phyloP scores from a whole-genome alignment of 2,797 vertebrate genomes.

The Labeo calbasu region DNA sequence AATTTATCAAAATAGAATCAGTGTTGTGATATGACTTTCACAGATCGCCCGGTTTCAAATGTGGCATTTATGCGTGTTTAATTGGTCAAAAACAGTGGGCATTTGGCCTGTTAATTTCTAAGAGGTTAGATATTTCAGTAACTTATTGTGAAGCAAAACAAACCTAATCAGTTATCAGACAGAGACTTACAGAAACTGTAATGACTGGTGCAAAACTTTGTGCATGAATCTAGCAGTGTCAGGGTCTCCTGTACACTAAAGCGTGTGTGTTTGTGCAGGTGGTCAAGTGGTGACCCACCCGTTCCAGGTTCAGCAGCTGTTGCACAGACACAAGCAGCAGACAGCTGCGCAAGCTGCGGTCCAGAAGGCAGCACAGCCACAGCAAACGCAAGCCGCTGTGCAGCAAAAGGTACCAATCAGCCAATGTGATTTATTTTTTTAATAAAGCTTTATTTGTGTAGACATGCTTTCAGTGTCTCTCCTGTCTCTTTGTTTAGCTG shows the following conservation, averaged over 20 bases:
- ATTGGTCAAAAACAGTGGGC: background rate
- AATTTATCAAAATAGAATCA: background rate
- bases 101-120: background rate
- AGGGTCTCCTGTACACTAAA: background rate
- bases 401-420: constrained; percentile 85
- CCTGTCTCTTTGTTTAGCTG: constrained; percentile 66
- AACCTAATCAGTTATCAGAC: background rate
- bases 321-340: constrained; percentile 81
- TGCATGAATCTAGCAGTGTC: background rate
- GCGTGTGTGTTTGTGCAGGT: constrained; percentile 68
- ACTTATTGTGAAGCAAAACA: background rate
- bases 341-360: constrained; percentile 75
- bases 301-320: constrained; percentile 85
- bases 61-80: background rate
- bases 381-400: constrained; percentile 81
- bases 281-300: constrained; percentile 82
- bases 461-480: background rate
- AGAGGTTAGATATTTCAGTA: background rate
- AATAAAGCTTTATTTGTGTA: background rate
- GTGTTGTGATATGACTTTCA: background rate
- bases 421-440: background rate
- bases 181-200: background rate
- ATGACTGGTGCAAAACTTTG: background rate
- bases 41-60: background rate
- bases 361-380: constrained; percentile 86